Percentiles rank a stretch among this genome's conserved stretches.
These are phyloP conservation scores for Caenorhabditis sp. DNA, from an alignment of 2,888 invertebrate genomes.

Conservation along the genomic window DNA sequence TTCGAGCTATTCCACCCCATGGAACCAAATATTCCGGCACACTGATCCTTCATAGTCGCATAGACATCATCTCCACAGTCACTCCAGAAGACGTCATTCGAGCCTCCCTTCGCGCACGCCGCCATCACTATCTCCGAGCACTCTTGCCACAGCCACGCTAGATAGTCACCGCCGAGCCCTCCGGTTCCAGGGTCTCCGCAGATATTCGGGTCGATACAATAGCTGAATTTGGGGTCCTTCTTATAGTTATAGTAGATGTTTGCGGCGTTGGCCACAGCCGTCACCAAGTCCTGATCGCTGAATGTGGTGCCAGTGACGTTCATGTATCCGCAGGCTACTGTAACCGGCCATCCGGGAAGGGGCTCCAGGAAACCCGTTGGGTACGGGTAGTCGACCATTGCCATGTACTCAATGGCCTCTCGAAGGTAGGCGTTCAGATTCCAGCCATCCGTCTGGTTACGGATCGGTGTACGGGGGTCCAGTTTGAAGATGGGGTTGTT, in stretches of 20 bases:
- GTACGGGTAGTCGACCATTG: conserved; percentile 98
- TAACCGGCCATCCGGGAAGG: conserved; percentile 91
- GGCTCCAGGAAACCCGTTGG: conserved; percentile 88
- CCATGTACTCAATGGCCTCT: conserved; percentile 86
- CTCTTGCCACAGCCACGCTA: conserved; percentile 75
- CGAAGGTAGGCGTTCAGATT: conserved; percentile 56
- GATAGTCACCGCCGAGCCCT: conserved; percentile 64
- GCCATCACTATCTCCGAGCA: conserved; percentile 99
- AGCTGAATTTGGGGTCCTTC: conserved; percentile 54
- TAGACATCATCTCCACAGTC: conserved; percentile 61
- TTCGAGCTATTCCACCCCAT: conserved; percentile 66
- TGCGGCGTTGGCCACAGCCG: conserved; percentile 58
- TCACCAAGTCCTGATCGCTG: conserved; percentile 66
- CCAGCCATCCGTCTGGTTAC: conserved; percentile 45
- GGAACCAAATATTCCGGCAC: conserved; percentile 43
- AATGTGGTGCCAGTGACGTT: conserved; percentile 55
- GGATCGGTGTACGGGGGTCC: conserved; percentile 51
- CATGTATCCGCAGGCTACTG: conserved; percentile 49
- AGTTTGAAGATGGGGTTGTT: conserved; percentile 71
- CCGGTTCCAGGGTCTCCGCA: conserved; percentile 73
- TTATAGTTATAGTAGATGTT: conserved; percentile 73
- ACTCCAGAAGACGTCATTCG: conserved; percentile 90
- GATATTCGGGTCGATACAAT: conserved; percentile 65
- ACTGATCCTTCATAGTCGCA: conserved; percentile 31
- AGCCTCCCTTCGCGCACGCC: conserved; percentile 89